Conservation (phyloP, 2,113 vertebrate genomes). For the Psilopogon haemacephalus region DNA sequence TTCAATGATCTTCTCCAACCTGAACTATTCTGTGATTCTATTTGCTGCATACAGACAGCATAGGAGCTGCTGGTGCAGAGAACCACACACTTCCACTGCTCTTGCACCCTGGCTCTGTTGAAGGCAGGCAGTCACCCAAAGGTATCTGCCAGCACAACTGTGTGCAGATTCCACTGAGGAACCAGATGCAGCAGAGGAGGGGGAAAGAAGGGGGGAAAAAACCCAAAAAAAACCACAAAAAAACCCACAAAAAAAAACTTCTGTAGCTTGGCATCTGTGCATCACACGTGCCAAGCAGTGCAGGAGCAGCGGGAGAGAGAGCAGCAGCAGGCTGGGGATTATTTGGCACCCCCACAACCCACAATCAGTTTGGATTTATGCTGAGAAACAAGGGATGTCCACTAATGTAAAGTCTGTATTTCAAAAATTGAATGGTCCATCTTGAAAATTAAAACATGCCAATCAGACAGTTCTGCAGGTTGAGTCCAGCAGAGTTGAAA, state of each 20-base stretch:
- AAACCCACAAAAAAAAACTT: too few relatives aligned
- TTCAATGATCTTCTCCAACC: not conserved
- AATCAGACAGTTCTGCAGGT: fast-evolving
- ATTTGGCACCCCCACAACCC: not conserved
- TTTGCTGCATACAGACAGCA: not conserved
- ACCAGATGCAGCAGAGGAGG: constrained; percentile 48
- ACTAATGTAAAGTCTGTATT: not conserved
- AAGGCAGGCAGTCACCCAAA: constrained; percentile 7
- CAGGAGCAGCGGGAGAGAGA: not conserved
- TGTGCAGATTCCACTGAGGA: constrained; percentile 45
- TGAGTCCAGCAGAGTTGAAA: not conserved
- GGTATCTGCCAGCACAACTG: constrained; percentile 56
- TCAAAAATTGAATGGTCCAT: not conserved
- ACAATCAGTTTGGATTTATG: not conserved
- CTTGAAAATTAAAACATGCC: not conserved
- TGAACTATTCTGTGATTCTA: not conserved
- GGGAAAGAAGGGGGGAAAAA: fast-evolving
- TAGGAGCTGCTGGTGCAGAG: not conserved
- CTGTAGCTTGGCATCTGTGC: constrained; percentile 58
- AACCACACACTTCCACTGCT: not conserved
- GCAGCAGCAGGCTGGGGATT: not conserved
- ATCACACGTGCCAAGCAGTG: constrained; percentile 46
- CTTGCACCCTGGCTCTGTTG: fast-evolving
- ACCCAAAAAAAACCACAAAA: too few relatives aligned
- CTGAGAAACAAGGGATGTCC: not conserved